Evolutionary conservation across 1,140 invertebrate genomes (phyloP).

Genomic region (Lasaia peninsularis): DNA sequence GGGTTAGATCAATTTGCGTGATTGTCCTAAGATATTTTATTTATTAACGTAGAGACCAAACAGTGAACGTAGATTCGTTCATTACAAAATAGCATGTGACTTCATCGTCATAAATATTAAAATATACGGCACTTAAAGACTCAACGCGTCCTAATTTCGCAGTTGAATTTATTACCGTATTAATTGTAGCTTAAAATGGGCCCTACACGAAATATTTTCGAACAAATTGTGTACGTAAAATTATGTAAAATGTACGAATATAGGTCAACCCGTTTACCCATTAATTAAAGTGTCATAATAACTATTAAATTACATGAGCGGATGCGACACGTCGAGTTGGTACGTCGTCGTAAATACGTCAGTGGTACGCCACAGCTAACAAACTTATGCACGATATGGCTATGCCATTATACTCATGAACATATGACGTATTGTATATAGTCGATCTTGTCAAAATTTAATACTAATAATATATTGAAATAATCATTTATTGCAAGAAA

Average conservation of each 20-base stretch:
- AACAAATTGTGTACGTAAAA: constrained; percentile 21
- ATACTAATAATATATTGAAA: too few relatives aligned
- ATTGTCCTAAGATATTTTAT: too few relatives aligned
- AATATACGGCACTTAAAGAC: not conserved
- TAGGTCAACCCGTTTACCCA: constrained; percentile 40
- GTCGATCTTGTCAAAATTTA: not conserved
- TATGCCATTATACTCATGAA: not conserved
- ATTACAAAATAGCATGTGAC: not conserved
- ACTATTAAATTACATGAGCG: constrained; percentile 49
- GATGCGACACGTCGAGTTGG: constrained; percentile 35
- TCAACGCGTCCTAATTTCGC: constrained; percentile 1
- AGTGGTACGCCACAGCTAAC: constrained; percentile 33
- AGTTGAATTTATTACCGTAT: not conserved
- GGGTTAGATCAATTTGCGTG: too few relatives aligned
- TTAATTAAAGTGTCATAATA: constrained; percentile 54
- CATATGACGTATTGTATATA: not conserved
- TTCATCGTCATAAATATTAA: not conserved
- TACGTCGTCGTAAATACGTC: constrained; percentile 49
- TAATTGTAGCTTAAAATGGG: constrained; percentile 5
- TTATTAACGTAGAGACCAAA: too few relatives aligned
- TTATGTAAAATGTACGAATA: constrained; percentile 38
- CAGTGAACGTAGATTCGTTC: too few relatives aligned
- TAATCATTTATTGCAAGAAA: too few relatives aligned
- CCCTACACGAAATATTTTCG: constrained; percentile 5
- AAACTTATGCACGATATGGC: constrained; percentile 23